Base-by-base conservation (phyloP, 2,888 invertebrate genomes). In the Drosophila trichaetosa region DNA sequence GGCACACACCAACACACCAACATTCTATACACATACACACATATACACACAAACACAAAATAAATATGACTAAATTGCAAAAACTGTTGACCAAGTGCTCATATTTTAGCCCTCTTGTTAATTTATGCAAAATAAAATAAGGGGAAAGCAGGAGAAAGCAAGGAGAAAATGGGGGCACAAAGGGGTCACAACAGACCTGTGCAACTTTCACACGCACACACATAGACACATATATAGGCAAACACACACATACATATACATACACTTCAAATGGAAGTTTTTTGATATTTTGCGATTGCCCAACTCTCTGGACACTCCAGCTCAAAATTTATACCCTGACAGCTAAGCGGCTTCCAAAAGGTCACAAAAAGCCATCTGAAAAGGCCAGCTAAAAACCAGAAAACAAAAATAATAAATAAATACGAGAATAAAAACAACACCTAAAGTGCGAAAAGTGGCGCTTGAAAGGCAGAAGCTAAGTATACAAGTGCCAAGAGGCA, bases 81-180 rank as follows among this genome's bases (percentile, higher is more conserved):
- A 78, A 81, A 65, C 46, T 68, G 82, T 72, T 72, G 68, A 62
- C 68, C 58, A 65, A 78, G 74, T 62, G 64, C 68, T 78, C 64
- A 46, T 68, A 68, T 68, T 72, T 68, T 73, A 64, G 73, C 54
- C 68, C 67, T 54, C 65, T 79, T 46, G 46, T 46, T 56, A 78
- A 82, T 79, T 78, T 79, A 79, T 74, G 79, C 61, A 79, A 79
- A 82, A 73, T 66, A 59, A 73, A 79, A 82, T 68, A 49, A 73
- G 78, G 61, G 62, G 52, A 73, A 73, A 27, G 27, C 48, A 46
- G 54, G 8, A 5, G 18, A 49, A 1, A 10, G 38, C 16, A n/a
- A 38, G 34, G 36, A 31, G 10, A 2, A n/a, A 27, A 31, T 36
- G 27, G 11, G 27, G 4, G 4, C 7, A 24, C 42, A 42, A 52